These are phyloP conservation scores for Rugalucina vietnamica DNA, from an alignment of 2,888 invertebrate species.

Conservation along the genomic window DNA sequence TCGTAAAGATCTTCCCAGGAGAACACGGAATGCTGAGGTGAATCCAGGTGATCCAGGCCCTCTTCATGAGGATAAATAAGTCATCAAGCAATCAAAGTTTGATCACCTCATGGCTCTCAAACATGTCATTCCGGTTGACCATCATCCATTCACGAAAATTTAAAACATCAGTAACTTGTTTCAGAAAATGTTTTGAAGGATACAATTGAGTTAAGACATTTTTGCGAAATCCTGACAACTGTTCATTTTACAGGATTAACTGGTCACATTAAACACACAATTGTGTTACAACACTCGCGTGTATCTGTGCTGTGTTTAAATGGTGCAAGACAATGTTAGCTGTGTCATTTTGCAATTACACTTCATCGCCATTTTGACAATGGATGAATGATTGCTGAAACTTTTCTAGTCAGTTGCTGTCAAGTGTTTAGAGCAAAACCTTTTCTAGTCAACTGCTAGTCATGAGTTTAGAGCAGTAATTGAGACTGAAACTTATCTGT, in stretches of 20 bases:
- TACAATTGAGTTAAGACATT: background rate
- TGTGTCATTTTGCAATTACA: too few species aligned
- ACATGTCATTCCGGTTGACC: conserved; percentile 13
- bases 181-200: background rate
- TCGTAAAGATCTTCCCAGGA: conserved; percentile 1
- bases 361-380: too few species aligned
- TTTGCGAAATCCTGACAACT: background rate
- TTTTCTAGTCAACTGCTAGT: too few species aligned
- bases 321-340: too few species aligned
- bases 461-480: too few species aligned
- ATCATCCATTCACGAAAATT: conserved; percentile 18
- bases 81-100: conserved; percentile 9
- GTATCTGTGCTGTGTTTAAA: too few species aligned
- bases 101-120: conserved; percentile 10
- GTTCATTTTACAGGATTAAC: background rate
- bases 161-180: background rate
- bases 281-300: background rate
- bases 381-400: too few species aligned
- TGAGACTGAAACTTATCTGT: too few species aligned
- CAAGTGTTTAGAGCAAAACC: too few species aligned
- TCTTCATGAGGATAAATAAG: conserved; percentile 1
- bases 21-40: background rate
- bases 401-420: too few species aligned
- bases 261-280: background rate
- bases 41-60: background rate